Conservation (phyloP, 2,113 vertebrate species). For the Ciconia maguari region DNA sequence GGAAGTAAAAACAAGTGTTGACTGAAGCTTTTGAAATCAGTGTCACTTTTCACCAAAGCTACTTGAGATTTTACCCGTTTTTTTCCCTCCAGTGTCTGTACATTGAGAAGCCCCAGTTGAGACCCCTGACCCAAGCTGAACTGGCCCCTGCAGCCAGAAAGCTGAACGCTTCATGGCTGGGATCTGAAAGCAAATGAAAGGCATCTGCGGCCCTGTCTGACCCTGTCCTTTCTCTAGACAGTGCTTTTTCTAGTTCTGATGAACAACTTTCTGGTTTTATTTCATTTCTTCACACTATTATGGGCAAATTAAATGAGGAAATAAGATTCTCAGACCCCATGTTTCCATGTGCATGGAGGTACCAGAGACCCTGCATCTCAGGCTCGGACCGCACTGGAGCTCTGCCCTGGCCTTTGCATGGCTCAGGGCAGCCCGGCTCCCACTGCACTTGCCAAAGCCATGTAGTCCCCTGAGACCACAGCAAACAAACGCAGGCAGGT, state of each 20-base stretch:
- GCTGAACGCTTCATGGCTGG: rapidly evolving
- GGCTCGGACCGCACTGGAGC: not conserved
- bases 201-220: not conserved
- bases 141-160: not conserved
- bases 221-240: not conserved
- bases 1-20: not conserved
- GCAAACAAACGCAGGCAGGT: not conserved
- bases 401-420: not conserved
- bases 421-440: not conserved
- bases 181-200: not conserved
- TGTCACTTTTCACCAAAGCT: not conserved
- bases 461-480: not conserved
- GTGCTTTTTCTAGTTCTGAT: not conserved
- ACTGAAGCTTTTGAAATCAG: conserved; percentile 13
- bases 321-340: not conserved
- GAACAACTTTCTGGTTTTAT: not conserved
- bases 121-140: not conserved
- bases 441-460: rapidly evolving
- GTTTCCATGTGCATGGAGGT: rapidly evolving
- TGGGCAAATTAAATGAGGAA: not conserved
- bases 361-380: not conserved
- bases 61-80: not conserved
- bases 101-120: not conserved
- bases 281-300: not conserved
- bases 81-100: not conserved